Conservation (phyloP, 2,113 vertebrate species). For the Lepus timidus region DNA sequence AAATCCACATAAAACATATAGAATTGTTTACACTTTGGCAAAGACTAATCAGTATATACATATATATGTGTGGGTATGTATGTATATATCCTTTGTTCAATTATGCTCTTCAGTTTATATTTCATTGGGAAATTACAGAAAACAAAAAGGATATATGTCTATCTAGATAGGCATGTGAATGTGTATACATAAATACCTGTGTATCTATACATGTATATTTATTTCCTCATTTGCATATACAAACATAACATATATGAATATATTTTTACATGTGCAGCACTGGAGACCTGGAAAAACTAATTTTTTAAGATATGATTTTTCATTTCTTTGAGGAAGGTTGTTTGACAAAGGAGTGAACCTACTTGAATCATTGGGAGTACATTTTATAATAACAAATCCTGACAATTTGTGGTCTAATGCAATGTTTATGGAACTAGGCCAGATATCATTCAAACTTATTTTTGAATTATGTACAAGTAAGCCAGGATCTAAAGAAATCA, state of each 20-base stretch:
- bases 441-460: constrained; percentile 37
- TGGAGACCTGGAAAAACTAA: constrained; percentile 7
- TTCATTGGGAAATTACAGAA: constrained; percentile 38
- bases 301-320: constrained; percentile 32
- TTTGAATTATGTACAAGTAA: constrained; percentile 34
- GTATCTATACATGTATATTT: neutral
- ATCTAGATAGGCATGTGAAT: neutral
- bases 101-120: neutral
- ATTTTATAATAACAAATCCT: constrained; percentile 35
- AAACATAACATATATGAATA: neutral
- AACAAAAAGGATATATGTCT: neutral
- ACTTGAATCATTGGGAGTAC: constrained; percentile 49
- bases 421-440: constrained; percentile 11
- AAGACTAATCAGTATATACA: neutral
- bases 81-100: neutral
- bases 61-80: neutral
- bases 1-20: constrained; percentile 12
- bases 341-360: constrained; percentile 31
- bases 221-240: neutral
- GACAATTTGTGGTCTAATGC: constrained; percentile 33
- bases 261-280: neutral
- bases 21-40: neutral
- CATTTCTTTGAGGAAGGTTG: constrained; percentile 19
- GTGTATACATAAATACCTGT: neutral
- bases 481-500: constrained; percentile 34